Evolutionary conservation across 1,140 invertebrate genomes (phyloP).

Genomic region (Platyscapa corneri): DNA sequence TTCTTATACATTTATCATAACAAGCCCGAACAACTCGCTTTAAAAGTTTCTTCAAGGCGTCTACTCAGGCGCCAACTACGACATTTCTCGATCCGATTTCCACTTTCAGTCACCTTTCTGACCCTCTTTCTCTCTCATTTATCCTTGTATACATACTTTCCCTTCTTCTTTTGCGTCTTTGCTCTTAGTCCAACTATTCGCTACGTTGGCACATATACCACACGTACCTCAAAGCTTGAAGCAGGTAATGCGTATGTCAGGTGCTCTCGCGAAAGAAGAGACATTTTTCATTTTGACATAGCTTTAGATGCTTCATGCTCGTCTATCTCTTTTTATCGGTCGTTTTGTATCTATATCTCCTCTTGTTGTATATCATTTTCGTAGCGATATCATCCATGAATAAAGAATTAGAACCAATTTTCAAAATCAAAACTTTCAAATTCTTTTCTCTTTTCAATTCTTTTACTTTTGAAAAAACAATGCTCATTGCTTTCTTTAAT

Average conservation of each 20-base stretch:
- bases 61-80: background rate
- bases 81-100: conserved; percentile 36
- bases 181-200: conserved; percentile 3
- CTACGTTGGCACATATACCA: conserved; percentile 2
- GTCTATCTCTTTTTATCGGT: background rate
- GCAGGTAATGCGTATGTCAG: conserved; percentile 43
- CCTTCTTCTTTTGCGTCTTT: background rate
- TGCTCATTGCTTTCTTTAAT: too few species aligned
- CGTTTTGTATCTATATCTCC: background rate
- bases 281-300: conserved; percentile 34
- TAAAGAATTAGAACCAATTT: background rate
- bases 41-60: conserved; percentile 40
- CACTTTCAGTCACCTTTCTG: conserved; percentile 34
- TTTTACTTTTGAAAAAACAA: too few species aligned
- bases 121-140: conserved; percentile 25
- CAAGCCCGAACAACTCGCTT: conserved; percentile 45
- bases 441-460: too few species aligned
- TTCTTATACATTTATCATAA: conserved; percentile 46
- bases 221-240: background rate
- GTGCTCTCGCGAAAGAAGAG: background rate
- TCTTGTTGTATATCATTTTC: background rate
- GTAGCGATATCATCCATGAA: background rate
- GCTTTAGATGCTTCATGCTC: background rate
- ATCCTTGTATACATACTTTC: background rate
- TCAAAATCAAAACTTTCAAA: background rate